A percentile compares a stretch with the other conserved stretches of the same genome.
phyloP scores from a whole-genome alignment of 1,140 invertebrate species.

The Pseudomyrmex pallidus region DNA sequence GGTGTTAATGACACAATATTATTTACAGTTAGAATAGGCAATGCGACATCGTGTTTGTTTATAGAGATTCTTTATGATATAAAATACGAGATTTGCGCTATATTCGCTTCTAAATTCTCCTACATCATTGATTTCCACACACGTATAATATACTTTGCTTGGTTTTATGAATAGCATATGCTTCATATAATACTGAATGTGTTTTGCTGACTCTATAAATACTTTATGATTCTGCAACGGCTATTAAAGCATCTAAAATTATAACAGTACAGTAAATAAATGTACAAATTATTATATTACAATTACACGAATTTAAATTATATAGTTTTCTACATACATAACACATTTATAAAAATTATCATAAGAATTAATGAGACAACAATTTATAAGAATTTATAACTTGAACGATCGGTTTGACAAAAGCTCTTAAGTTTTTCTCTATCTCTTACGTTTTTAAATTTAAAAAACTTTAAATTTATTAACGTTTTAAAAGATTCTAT shows the following conservation, averaged over 20 bases:
- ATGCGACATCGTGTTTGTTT: constrained; percentile 24
- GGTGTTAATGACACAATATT: constrained; percentile 40
- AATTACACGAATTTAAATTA: constrained; percentile 35
- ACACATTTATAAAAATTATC: constrained; percentile 25
- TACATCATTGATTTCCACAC: constrained; percentile 8
- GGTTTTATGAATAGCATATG: constrained; percentile 34
- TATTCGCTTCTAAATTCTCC: constrained; percentile 12
- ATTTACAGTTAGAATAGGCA: constrained; percentile 54
- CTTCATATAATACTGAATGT: constrained; percentile 45
- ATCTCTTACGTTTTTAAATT: too few species aligned
- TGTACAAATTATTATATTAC: neutral
- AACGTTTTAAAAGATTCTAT: too few species aligned
- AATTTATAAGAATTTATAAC: too few species aligned
- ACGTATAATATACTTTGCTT: neutral
- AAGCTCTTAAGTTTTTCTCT: too few species aligned
- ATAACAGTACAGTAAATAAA: constrained; percentile 33
- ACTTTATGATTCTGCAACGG: constrained; percentile 20
- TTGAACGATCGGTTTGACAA: too few species aligned
- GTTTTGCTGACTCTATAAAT: constrained; percentile 9
- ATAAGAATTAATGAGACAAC: constrained; percentile 15
- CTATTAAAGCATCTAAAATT: constrained; percentile 53
- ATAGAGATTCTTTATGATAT: neutral
- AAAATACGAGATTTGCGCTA: constrained; percentile 37
- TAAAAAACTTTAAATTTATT: too few species aligned
- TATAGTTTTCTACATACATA: neutral